A percentile compares a stretch with the other conserved stretches of the same genome.
These are phyloP conservation scores for Adrianichthys oophorus DNA, from an alignment of 2,797 vertebrate species.

Conservation along the genomic window DNA sequence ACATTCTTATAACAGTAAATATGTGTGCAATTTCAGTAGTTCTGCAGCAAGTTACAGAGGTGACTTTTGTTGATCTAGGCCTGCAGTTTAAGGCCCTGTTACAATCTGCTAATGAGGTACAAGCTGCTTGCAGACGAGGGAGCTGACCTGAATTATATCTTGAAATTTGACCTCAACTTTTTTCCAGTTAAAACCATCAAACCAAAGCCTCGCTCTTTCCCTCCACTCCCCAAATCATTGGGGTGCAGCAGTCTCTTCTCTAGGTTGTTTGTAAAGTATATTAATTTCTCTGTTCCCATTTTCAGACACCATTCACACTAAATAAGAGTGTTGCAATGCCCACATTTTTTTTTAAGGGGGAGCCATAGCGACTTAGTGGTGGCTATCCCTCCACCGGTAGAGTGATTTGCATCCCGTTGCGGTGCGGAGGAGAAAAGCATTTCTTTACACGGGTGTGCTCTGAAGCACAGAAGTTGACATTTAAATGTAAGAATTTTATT, in stretches of 20 bases:
- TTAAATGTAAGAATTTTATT: no score
- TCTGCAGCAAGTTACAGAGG: slow-evolving; percentile 58
- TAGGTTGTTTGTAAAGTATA: not conserved
- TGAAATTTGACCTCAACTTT: slow-evolving; percentile 27
- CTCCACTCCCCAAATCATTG: not conserved
- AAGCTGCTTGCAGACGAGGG: slow-evolving; percentile 49
- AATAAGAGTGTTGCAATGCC: slow-evolving; percentile 1
- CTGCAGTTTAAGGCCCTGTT: slow-evolving; percentile 51
- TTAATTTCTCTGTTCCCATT: not conserved
- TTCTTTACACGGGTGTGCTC: no score
- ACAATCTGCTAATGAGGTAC: slow-evolving; percentile 66
- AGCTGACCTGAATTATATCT: slow-evolving; percentile 57
- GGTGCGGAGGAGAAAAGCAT: not conserved
- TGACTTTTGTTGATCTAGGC: slow-evolving; percentile 55
- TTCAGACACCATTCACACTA: slow-evolving; percentile 5
- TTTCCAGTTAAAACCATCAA: slow-evolving; percentile 8
- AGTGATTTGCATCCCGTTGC: no score
- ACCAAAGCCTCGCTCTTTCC: not conserved
- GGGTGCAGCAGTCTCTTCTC: slow-evolving; percentile 3
- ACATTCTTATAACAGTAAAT: slow-evolving; percentile 44
- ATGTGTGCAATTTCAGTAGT: slow-evolving; percentile 44
- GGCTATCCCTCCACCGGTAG: no score
- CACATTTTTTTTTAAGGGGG: not conserved
- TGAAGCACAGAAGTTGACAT: no score
- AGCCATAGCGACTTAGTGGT: no score